Percentiles rank a stretch among this genome's conserved stretches.
Evolutionary conservation across 2,888 invertebrate species (phyloP).

Genomic region (Ypsolopha sequella): DNA sequence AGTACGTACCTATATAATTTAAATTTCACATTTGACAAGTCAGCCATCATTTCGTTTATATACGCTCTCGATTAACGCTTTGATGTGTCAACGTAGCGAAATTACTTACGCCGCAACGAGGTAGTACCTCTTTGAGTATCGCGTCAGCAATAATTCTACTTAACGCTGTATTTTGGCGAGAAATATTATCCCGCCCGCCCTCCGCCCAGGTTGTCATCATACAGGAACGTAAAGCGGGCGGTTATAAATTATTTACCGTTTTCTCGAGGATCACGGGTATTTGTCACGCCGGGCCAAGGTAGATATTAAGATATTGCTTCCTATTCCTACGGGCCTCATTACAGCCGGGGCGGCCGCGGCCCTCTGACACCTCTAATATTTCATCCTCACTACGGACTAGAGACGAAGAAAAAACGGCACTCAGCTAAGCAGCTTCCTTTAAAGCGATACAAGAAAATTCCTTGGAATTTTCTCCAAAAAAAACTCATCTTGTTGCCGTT

Average conservation of each 20-base stretch:
- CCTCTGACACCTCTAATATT: slow-evolving; percentile 54
- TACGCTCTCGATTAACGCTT: slow-evolving; percentile 27
- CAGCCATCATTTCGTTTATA: slow-evolving; percentile 14
- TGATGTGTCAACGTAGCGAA: slow-evolving; percentile 34
- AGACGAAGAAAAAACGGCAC: slow-evolving; percentile 20
- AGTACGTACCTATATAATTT: slow-evolving; percentile 22
- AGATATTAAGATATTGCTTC: slow-evolving; percentile 67
- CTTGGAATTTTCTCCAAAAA: slow-evolving; percentile 34
- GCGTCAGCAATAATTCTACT: slow-evolving; percentile 37
- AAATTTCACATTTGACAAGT: slow-evolving; percentile 37
- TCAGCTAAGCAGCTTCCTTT: slow-evolving; percentile 25
- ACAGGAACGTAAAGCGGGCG: slow-evolving; percentile 42
- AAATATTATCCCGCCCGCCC: slow-evolving; percentile 11
- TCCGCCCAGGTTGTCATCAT: slow-evolving; percentile 42
- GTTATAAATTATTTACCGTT: slow-evolving; percentile 67
- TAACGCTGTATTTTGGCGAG: slow-evolving; percentile 14
- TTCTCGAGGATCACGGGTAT: slow-evolving; percentile 53
- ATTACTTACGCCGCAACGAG: slow-evolving; percentile 29
- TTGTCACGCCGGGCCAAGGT: slow-evolving; percentile 57
- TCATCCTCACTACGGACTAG: slow-evolving; percentile 42
- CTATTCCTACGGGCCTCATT: slow-evolving; percentile 65
- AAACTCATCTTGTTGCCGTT: slow-evolving; percentile 22
- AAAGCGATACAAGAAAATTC: slow-evolving; percentile 19
- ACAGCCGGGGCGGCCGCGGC: slow-evolving; percentile 43
- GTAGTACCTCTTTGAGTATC: slow-evolving; percentile 22